Percentiles rank a stretch among this genome's conserved stretches.
phyloP scores from a whole-genome alignment of 2,888 invertebrate genomes.

The Phymatocera aterrima region DNA sequence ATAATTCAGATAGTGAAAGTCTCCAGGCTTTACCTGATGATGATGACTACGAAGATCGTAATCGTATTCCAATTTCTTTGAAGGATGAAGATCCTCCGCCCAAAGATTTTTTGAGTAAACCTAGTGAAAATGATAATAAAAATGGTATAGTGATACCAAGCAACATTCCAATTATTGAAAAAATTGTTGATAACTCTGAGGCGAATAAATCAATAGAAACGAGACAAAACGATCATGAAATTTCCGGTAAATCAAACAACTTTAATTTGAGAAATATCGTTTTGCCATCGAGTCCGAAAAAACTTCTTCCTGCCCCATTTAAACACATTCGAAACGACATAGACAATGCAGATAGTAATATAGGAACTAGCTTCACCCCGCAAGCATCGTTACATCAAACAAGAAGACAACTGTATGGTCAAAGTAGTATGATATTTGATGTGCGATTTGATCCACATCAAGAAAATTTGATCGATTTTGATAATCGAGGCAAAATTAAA shows the following conservation, averaged over 20 bases:
- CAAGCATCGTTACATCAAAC: background rate
- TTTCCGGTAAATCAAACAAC: background rate
- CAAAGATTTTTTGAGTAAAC: background rate
- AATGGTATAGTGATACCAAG: background rate
- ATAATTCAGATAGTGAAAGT: slow-evolving; percentile 48
- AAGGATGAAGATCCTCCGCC: background rate
- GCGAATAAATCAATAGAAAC: background rate
- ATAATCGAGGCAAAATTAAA: background rate
- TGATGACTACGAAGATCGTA: slow-evolving; percentile 15
- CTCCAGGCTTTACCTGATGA: slow-evolving; percentile 36
- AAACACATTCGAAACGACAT: background rate
- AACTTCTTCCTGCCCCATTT: background rate
- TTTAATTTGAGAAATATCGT: background rate
- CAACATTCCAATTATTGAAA: too few species aligned
- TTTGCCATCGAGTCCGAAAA: background rate
- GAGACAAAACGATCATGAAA: background rate
- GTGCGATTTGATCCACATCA: background rate
- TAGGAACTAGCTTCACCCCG: background rate
- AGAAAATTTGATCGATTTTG: background rate
- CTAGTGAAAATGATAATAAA: background rate
- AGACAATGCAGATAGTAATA: background rate
- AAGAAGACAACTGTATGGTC: background rate
- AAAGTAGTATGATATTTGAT: background rate
- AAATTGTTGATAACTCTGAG: background rate
- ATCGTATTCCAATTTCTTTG: background rate